Evolutionary conservation across 2,113 vertebrate species (phyloP).

Genomic region (Bufo bufo): DNA sequence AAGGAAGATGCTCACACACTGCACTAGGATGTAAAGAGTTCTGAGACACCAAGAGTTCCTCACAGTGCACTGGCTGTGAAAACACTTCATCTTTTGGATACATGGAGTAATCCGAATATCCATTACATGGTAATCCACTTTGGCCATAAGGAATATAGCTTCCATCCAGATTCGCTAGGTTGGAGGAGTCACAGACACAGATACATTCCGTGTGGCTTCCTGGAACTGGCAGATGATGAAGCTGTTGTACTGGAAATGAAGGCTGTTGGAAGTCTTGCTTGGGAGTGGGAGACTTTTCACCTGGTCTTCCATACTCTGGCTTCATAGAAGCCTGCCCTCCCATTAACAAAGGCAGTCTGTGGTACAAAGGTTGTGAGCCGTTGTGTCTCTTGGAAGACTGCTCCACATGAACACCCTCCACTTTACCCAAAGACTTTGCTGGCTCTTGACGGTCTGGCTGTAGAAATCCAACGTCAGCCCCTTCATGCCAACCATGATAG

Average conservation of each 20-base stretch:
- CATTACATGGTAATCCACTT: conserved; percentile 70
- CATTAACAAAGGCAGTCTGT: conserved; percentile 90
- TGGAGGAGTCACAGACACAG: conserved; percentile 71
- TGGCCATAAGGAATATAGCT: conserved; percentile 78
- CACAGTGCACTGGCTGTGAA: conserved; percentile 72
- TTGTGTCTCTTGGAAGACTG: conserved; percentile 81
- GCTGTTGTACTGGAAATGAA: conserved; percentile 77
- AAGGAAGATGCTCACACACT: conserved; percentile 81
- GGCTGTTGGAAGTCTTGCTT: conserved; percentile 87
- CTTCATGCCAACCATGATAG: conserved; percentile 64
- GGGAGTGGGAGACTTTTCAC: conserved; percentile 84
- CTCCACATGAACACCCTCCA: conserved; percentile 68
- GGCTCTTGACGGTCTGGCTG: conserved; percentile 65
- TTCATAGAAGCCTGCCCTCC: conserved; percentile 83
- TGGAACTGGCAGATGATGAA: conserved; percentile 77
- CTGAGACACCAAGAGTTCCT: conserved; percentile 80
- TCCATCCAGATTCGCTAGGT: conserved; percentile 69
- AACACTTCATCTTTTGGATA: conserved; percentile 77
- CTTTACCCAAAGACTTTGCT: conserved; percentile 56
- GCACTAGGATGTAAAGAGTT: conserved; percentile 80
- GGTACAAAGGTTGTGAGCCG: conserved; percentile 81
- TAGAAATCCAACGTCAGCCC: conserved; percentile 56
- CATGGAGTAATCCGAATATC: conserved; percentile 76
- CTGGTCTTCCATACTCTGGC: conserved; percentile 78
- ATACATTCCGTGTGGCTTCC: conserved; percentile 75